Evolutionary conservation across 2,888 invertebrate genomes (phyloP), one percentile per base, ranked within the genome.

Genomic region (Drosophila macrothrix): DNA sequence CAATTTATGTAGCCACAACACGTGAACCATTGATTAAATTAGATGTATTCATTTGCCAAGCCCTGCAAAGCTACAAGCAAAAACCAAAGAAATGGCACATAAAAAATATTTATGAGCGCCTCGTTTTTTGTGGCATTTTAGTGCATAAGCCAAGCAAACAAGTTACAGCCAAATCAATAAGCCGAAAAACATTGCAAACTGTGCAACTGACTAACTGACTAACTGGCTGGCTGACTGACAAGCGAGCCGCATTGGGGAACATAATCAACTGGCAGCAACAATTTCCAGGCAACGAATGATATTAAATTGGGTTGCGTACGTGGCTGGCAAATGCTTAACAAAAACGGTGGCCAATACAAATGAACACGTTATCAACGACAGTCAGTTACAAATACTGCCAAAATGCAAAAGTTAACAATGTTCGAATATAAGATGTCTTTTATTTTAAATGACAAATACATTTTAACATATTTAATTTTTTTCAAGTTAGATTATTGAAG

Each of bases 21-120:
- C 88, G 90, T 86, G 85, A 86, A 76, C 72, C 88, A 86, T 88
- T 90, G 90, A 86, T 90, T 86, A 90, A 90, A 90, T 86, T 86
- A 90, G 73, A 84, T 84, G 74, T 84, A 67, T 82, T 76, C 73
- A 78, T 83, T 76, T 73, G 75, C 83, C 76, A 73, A 83, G 84
- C 84, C 90, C 82, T 74, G 70, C 70, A 46, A 61, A 71, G 76
- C 68, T 58, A 43, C 35, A 65, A 68, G 66, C 64, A 39, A 58
- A 65, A 58, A 29, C 50, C 52, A 63, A 80, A 74, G 72, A 80
- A 80, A 83, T 82, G 83, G 82, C 76, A 87, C 76, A 89, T 71
- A 87, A 82, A 71, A 89, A 76, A 80, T 85, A 90, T 85, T 85
- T 88, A 85, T 85, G 88, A 84, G 85, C 69, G 31, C 43, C 75